These are phyloP conservation scores for Drosophila siamana DNA, from an alignment of 2,888 invertebrate species.

Conservation along the genomic window DNA sequence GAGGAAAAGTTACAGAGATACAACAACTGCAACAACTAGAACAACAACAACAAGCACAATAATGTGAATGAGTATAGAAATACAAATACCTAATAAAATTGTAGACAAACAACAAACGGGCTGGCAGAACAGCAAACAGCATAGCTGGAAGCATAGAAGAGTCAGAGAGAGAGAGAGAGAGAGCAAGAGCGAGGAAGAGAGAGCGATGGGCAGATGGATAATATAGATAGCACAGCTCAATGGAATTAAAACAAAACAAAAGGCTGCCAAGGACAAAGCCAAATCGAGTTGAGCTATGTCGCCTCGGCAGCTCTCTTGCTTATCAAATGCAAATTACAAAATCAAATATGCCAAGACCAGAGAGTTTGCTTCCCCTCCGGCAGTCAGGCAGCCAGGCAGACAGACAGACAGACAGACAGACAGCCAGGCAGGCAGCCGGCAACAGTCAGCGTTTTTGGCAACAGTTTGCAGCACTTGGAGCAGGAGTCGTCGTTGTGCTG, in stretches of 20 bases:
- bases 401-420: constrained; percentile 21
- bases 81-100: constrained; percentile 61
- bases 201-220: constrained; percentile 46
- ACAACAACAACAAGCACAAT: constrained; percentile 13
- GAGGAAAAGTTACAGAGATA: constrained; percentile 31
- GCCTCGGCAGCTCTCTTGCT: constrained; percentile 44
- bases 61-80: constrained; percentile 30
- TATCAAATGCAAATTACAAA: constrained; percentile 77
- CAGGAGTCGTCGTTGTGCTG: not conserved
- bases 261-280: constrained; percentile 60
- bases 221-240: constrained; percentile 66
- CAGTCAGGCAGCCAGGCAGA: constrained; percentile 18
- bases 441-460: constrained; percentile 48
- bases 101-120: constrained; percentile 50
- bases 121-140: constrained; percentile 1
- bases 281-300: constrained; percentile 46
- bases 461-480: constrained; percentile 29
- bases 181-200: constrained; percentile 4
- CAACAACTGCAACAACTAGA: constrained; percentile 1
- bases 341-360: constrained; percentile 71
- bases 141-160: not conserved
- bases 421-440: constrained; percentile 1
- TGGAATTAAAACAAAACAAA: constrained; percentile 78
- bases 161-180: constrained; percentile 20
- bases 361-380: constrained; percentile 34